A percentile compares a stretch with the other conserved stretches of the same genome.
Conservation (phyloP, 2,888 invertebrate genomes). For the Leptarthrus brevirostris region DNA sequence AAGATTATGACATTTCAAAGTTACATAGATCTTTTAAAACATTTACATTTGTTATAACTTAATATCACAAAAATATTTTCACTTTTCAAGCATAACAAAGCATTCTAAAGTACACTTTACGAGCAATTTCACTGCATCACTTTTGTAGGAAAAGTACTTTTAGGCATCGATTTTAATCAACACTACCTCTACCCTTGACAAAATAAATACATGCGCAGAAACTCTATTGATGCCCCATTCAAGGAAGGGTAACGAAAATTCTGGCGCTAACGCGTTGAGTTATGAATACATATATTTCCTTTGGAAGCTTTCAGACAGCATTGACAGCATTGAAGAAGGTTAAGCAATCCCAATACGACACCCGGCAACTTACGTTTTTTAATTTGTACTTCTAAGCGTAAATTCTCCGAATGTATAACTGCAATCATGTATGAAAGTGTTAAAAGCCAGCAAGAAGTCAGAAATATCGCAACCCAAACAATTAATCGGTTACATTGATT, state of each 20-base stretch:
- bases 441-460: conserved; percentile 55
- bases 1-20: conserved; percentile 20
- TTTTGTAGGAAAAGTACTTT: conserved; percentile 36
- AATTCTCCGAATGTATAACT: conserved; percentile 55
- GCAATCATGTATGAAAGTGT: conserved; percentile 56
- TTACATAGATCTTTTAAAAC: conserved; percentile 22
- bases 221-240: not conserved
- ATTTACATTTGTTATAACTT: conserved; percentile 4
- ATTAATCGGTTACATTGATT: conserved; percentile 54
- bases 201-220: conserved; percentile 51
- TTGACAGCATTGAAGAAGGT: conserved; percentile 51
- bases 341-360: not conserved
- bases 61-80: conserved; percentile 46
- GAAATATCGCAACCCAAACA: conserved; percentile 55
- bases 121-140: conserved; percentile 35
- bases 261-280: not conserved
- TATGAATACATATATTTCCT: conserved; percentile 19
- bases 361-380: conserved; percentile 51
- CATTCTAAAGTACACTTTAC: conserved; percentile 30
- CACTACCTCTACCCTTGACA: conserved; percentile 52
- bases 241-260: not conserved
- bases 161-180: conserved; percentile 45
- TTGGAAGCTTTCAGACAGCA: not conserved
- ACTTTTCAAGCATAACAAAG: conserved; percentile 38
- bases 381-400: conserved; percentile 54